Base-by-base conservation (phyloP, 2,113 vertebrate genomes). In the Otis tarda region DNA sequence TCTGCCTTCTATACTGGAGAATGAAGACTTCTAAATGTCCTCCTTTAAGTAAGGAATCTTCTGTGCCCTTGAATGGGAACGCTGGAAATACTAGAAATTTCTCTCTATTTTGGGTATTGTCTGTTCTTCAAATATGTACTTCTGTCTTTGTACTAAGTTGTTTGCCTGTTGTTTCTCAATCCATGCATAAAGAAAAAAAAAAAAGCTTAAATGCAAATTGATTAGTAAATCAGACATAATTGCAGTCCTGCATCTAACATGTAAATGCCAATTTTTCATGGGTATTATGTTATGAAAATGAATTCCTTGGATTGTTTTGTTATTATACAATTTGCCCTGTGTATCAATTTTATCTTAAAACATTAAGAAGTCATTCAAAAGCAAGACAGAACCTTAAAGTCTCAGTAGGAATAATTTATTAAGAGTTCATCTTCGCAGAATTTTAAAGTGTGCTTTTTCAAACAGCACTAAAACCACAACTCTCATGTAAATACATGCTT, bases 401-500 rank as follows among this genome's bases (percentile, higher is more conserved):
- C 37, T 87, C 59, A 59, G 50, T 47, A 75, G 69, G 35, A 88
- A 85, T 64, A 79, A 87, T 86, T 92, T 86, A 64, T 84, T 82
- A 86, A 86, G 47, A 74, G 39, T 59, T 94, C n/a, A 28, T 63
- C n/a, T 50, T 52, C 2, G 7, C 33, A 57, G 78, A 88, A 68
- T 57, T 82, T 47, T 57, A 77, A 87, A 37, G 71, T 55, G 35
- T 12, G 41, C 50, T 75, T 90, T 96, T 89, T 94, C 41, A 89
- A 68, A 74, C 45, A 77, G 84, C n/a, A 65, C n/a, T 83, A 89
- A 96, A 95, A 52, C 39, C 68, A 74, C 69, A 95, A 45, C 82
- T 92, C 82, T 45, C 91, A 55, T 87, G 50, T 80, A 97, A 97
- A 93, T 86, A 88, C n/a, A 86, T 65, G 50, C 31, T 75, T 67